These are phyloP conservation scores for Cantharis flavilabris DNA, from an alignment of 2,888 invertebrate species.

Conservation along the genomic window DNA sequence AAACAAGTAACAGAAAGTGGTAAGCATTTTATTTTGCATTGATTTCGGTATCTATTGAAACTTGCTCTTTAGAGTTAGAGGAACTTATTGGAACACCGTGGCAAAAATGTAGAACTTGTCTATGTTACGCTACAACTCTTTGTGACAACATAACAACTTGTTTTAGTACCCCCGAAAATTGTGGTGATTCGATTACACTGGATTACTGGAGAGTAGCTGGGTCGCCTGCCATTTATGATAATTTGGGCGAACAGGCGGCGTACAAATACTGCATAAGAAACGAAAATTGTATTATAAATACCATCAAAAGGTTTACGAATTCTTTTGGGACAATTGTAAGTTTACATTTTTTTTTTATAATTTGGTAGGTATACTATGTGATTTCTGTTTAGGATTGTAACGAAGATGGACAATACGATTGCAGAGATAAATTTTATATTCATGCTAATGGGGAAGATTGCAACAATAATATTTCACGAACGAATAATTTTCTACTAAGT, in stretches of 20 bases:
- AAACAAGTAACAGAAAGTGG: background rate
- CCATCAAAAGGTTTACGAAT: slow-evolving; percentile 38
- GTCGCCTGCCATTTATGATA: background rate
- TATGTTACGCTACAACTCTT: slow-evolving; percentile 33
- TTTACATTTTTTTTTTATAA: too few relatives aligned
- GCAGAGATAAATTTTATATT: slow-evolving; percentile 42
- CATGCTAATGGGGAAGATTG: slow-evolving; percentile 35
- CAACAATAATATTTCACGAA: background rate
- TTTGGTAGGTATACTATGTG: too few relatives aligned
- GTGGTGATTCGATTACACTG: slow-evolving; percentile 26
- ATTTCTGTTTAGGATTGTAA: slow-evolving; percentile 42
- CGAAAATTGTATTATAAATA: slow-evolving; percentile 43
- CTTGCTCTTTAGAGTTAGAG: slow-evolving; percentile 9
- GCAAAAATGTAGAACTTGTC: slow-evolving; percentile 32
- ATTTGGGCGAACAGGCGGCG: slow-evolving; percentile 19
- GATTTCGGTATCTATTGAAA: too few relatives aligned
- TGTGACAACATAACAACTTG: slow-evolving; percentile 33
- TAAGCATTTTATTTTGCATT: background rate
- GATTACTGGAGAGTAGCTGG: slow-evolving; percentile 33
- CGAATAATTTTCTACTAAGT: background rate
- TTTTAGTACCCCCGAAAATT: background rate
- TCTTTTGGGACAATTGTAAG: slow-evolving; percentile 24
- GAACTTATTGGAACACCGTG: slow-evolving; percentile 24
- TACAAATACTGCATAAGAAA: slow-evolving; percentile 39
- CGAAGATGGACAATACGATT: slow-evolving; percentile 41